Conservation (phyloP, 2,888 invertebrate genomes). For the Emmelina monodactyla region DNA sequence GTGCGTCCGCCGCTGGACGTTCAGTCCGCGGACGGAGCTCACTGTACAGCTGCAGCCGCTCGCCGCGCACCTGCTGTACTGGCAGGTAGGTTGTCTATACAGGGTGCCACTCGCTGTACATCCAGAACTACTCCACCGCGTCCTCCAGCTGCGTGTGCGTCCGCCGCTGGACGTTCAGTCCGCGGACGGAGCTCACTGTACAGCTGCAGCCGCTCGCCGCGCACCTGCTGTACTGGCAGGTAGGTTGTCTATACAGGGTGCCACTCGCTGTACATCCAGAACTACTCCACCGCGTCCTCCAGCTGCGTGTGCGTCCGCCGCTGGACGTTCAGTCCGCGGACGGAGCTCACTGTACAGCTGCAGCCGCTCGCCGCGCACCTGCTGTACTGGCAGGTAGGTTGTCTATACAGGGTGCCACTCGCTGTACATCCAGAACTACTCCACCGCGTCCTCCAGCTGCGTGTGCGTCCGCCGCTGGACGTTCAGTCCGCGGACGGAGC, state of each 20-base stretch:
- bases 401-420: no score
- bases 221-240: conserved; percentile 90
- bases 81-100: conserved; percentile 80
- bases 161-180: conserved; percentile 85
- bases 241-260: no score
- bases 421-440: conserved; percentile 99
- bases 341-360: conserved; percentile 64
- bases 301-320: conserved; percentile 90
- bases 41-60: conserved; percentile 70
- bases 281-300: conserved; percentile 97
- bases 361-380: conserved; percentile 82
- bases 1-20: conserved; percentile 87
- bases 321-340: conserved; percentile 83
- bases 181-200: conserved; percentile 66
- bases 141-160: conserved; percentile 93
- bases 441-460: conserved; percentile 96
- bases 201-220: conserved; percentile 76
- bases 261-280: no score
- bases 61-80: conserved; percentile 86
- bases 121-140: conserved; percentile 98
- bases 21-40: conserved; percentile 72
- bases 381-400: conserved; percentile 83
- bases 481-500: conserved; percentile 75
- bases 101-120: no score
- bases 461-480: conserved; percentile 89